Conservation (phyloP, 2,113 vertebrate species). For the Heptranchias perlo region DNA sequence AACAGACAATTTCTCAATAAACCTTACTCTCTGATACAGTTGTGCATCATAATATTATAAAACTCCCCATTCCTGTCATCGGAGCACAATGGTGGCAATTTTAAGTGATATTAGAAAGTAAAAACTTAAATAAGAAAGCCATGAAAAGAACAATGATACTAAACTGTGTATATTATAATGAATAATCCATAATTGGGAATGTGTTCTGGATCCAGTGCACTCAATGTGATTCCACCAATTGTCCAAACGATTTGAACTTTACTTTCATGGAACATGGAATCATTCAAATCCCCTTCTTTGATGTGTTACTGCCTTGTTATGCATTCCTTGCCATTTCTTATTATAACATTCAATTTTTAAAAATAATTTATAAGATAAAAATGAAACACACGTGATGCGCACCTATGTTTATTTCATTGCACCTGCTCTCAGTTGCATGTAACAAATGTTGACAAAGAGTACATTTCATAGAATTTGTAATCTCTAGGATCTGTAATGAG, state of each 20-base stretch:
- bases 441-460: not conserved
- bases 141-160: not conserved
- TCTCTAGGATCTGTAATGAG: constrained; percentile 5
- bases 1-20: not conserved
- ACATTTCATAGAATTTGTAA: constrained; percentile 8
- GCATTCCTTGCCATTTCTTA: not conserved
- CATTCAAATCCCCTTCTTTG: not conserved
- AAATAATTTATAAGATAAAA: not conserved
- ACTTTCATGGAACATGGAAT: not conserved
- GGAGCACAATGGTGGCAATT: not conserved
- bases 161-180: not conserved
- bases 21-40: not conserved
- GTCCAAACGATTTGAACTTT: not conserved
- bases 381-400: not conserved
- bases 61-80: not conserved
- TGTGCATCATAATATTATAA: not conserved
- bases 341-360: not conserved
- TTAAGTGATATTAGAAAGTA: not conserved
- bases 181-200: not conserved
- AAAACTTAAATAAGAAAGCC: not conserved
- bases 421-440: not conserved
- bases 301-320: not conserved
- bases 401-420: not conserved
- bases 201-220: not conserved
- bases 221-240: not conserved